A percentile compares a stretch with the other conserved stretches of the same genome.
These are phyloP conservation scores for Temnopleurus reevesii DNA, from an alignment of 53 echinoderm and acorn worm species.

Conservation along the genomic window DNA sequence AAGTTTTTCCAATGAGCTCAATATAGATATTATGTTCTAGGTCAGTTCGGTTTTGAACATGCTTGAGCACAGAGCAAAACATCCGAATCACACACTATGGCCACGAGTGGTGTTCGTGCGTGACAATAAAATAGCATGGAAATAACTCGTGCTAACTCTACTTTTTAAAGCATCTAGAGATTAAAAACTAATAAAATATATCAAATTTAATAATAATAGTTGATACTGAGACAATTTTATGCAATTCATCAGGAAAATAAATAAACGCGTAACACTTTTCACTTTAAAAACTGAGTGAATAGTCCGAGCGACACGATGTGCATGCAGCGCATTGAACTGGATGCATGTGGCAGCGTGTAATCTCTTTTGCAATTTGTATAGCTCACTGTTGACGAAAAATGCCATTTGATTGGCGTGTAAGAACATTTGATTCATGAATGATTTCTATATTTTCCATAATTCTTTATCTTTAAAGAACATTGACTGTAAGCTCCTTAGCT, in stretches of 20 bases:
- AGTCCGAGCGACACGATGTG: slow-evolving; percentile 2
- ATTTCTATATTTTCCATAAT: not conserved
- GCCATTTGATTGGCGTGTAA: slow-evolving; percentile 9
- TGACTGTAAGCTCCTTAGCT: no score
- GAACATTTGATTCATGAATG: not conserved
- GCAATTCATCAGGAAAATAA: no score
- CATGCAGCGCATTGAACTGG: not conserved
- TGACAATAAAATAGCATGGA: slow-evolving; percentile 12
- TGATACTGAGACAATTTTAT: not conserved
- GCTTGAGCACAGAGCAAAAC: slow-evolving; percentile 47
- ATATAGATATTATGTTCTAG: slow-evolving; percentile 36
- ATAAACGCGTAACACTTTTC: slow-evolving; percentile 19
- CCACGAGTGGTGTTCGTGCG: slow-evolving; percentile 47
- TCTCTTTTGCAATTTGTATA: slow-evolving; percentile 23
- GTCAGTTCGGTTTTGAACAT: slow-evolving; percentile 51
- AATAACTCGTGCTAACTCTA: not conserved
- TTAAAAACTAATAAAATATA: not conserved
- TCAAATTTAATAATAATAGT: not conserved
- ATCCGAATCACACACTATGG: slow-evolving; percentile 41
- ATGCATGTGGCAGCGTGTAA: slow-evolving; percentile 38
- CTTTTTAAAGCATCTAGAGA: not conserved
- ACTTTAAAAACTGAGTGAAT: not conserved
- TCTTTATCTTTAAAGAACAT: not conserved
- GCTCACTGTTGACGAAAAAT: slow-evolving; percentile 15
- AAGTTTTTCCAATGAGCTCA: slow-evolving; percentile 26